A percentile compares a stretch with the other conserved stretches of the same genome.
phyloP scores from a whole-genome alignment of 1,140 invertebrate species.

The Neuroterus valhalla region DNA sequence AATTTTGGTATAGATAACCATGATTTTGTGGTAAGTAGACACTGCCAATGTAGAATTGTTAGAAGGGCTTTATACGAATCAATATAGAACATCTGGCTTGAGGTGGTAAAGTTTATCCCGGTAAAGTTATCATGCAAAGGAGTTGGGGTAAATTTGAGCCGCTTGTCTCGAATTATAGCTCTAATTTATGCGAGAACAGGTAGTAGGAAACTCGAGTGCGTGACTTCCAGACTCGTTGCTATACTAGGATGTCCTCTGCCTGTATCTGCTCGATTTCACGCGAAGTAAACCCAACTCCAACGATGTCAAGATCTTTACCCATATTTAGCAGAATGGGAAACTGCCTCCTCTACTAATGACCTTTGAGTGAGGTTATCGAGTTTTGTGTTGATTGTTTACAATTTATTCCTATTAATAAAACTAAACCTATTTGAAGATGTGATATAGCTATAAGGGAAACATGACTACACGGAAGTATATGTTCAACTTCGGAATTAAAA shows the following conservation, averaged over 20 bases:
- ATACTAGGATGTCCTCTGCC: conserved; percentile 46
- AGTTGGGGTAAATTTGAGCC: conserved; percentile 43
- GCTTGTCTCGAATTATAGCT: conserved; percentile 47
- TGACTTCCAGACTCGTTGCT: conserved; percentile 47
- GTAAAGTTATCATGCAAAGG: conserved; percentile 45
- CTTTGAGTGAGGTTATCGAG: too few relatives aligned
- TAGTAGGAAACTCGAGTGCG: conserved; percentile 45
- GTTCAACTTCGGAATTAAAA: too few relatives aligned
- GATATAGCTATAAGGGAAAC: too few relatives aligned
- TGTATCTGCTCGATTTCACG: conserved; percentile 39
- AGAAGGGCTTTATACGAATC: background rate
- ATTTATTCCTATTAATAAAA: too few relatives aligned
- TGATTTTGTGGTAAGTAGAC: too few relatives aligned
- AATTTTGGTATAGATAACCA: too few relatives aligned
- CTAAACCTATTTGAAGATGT: too few relatives aligned
- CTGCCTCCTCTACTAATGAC: background rate
- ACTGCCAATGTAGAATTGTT: background rate
- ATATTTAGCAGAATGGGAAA: background rate
- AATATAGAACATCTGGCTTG: conserved; percentile 19
- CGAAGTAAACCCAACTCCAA: conserved; percentile 40
- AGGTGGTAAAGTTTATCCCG: conserved; percentile 51
- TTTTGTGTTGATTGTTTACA: too few relatives aligned
- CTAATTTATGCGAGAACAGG: conserved; percentile 55
- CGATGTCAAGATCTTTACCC: conserved; percentile 36
- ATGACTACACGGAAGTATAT: too few relatives aligned